A percentile compares a stretch with the other conserved stretches of the same genome.
Evolutionary conservation across 1,140 invertebrate species (phyloP).

Genomic region (Drosophila truncata): DNA sequence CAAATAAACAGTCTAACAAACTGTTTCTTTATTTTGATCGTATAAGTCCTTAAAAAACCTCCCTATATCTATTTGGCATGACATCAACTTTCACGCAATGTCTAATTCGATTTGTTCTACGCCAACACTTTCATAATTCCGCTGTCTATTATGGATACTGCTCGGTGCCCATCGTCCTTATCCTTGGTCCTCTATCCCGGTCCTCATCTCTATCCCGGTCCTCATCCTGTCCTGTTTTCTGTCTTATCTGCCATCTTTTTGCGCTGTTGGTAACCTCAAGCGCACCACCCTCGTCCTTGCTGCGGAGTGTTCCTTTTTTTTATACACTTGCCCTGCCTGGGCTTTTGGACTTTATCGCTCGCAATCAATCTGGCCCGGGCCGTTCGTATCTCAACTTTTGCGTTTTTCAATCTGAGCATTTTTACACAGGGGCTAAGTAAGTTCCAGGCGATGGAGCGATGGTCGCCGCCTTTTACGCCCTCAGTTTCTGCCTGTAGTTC

Average conservation of each 20-base stretch:
- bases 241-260: constrained; percentile 76
- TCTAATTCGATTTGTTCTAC: constrained; percentile 84
- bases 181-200: constrained; percentile 27
- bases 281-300: constrained; percentile 20
- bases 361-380: constrained; percentile 77
- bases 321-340: constrained; percentile 68
- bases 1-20: background rate
- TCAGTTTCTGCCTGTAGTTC: constrained; percentile 20
- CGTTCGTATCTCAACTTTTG: constrained; percentile 82
- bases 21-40: constrained; percentile 2
- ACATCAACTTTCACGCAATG: constrained; percentile 69
- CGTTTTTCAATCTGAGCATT: constrained; percentile 81
- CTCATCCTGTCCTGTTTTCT: constrained; percentile 49
- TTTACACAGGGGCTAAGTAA: constrained; percentile 76
- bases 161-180: constrained; percentile 1
- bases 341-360: constrained; percentile 67
- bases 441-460: constrained; percentile 54
- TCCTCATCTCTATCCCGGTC: constrained; percentile 2
- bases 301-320: constrained; percentile 34
- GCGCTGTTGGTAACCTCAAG: constrained; percentile 70
- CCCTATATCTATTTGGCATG: constrained; percentile 38
- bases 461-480: constrained; percentile 19
- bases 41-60: constrained; percentile 2
- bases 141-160: constrained; percentile 69
- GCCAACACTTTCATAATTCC: constrained; percentile 83